These are phyloP conservation scores for Cheilosia pagana DNA, from an alignment of 2,888 invertebrate species.

Conservation along the genomic window DNA sequence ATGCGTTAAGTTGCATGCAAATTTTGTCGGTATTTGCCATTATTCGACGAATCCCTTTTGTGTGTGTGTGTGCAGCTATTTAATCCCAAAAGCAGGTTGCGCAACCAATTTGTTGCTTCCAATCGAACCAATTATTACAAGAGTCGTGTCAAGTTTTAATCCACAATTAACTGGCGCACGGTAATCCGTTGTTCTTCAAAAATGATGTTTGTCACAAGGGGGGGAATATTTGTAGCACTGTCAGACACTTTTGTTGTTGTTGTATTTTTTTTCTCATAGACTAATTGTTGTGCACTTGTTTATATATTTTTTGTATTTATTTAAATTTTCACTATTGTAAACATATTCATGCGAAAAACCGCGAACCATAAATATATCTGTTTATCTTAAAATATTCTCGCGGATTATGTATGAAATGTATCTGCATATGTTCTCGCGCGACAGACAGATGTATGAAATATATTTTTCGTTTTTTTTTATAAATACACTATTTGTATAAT, in stretches of 20 bases:
- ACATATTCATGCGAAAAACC: constrained; percentile 37
- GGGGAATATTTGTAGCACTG: constrained; percentile 4
- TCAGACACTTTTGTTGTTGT: constrained; percentile 15
- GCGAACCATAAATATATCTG: constrained; percentile 48
- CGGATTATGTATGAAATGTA: constrained; percentile 33
- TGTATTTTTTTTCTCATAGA: constrained; percentile 1
- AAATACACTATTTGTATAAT: constrained; percentile 4
- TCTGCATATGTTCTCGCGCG: constrained; percentile 48
- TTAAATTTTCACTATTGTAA: constrained; percentile 43
- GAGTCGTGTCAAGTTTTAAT: constrained; percentile 36
- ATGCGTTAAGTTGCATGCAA: constrained; percentile 82
- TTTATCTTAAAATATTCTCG: constrained; percentile 46
- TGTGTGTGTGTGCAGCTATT: not conserved
- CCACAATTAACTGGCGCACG: constrained; percentile 29
- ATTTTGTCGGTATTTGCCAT: constrained; percentile 78
- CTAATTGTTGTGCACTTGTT: constrained; percentile 12
- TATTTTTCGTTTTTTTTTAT: not conserved
- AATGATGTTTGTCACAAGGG: not conserved
- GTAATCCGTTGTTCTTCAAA: constrained; percentile 40
- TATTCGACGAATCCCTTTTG: not conserved
- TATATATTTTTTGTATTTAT: constrained; percentile 15
- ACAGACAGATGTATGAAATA: constrained; percentile 20
- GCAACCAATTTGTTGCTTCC: constrained; percentile 32
- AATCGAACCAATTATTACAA: constrained; percentile 1
- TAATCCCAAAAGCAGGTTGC: constrained; percentile 45